Conservation (phyloP, 2,888 invertebrate species). For the Sarcophaga subvicina region DNA sequence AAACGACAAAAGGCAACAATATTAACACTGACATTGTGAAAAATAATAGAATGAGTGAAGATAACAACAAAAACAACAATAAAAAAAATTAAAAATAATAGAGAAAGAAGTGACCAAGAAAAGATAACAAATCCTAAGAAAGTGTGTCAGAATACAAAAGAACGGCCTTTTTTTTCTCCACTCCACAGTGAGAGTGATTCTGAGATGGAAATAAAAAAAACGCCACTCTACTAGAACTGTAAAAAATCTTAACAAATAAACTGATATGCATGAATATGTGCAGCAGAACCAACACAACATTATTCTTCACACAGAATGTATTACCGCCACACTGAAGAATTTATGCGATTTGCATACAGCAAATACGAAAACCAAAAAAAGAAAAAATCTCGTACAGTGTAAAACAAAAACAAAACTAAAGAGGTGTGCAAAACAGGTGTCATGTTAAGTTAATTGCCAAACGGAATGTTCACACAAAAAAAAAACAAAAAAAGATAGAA, state of each 20-base stretch:
- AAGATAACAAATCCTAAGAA: conserved; percentile 60
- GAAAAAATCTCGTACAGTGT: too few species aligned
- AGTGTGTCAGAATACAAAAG: conserved; percentile 65
- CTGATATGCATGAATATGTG: conserved; percentile 49
- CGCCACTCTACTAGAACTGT: not conserved
- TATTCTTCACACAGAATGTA: not conserved
- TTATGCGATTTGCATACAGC: not conserved
- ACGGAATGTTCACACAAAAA: conserved; percentile 57
- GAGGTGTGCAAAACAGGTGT: conserved; percentile 69
- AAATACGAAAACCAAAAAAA: too few species aligned
- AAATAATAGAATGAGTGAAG: conserved; percentile 3
- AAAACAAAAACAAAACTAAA: conserved; percentile 48
- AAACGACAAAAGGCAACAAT: conserved; percentile 30
- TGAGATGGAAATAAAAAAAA: conserved; percentile 31
- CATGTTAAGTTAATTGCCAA: conserved; percentile 70
- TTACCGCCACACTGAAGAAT: not conserved
- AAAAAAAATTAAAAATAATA: conserved; percentile 21
- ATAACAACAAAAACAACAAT: not conserved
- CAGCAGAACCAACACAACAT: not conserved
- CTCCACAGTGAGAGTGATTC: conserved; percentile 62
- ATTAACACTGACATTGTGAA: conserved; percentile 35
- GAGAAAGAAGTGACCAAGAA: conserved; percentile 8
- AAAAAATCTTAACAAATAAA: conserved; percentile 41
- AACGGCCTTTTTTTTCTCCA: conserved; percentile 34
- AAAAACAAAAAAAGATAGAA: conserved; percentile 23